These are phyloP conservation scores for Anaspis maculata DNA, from an alignment of 2,888 invertebrate species.

Conservation along the genomic window DNA sequence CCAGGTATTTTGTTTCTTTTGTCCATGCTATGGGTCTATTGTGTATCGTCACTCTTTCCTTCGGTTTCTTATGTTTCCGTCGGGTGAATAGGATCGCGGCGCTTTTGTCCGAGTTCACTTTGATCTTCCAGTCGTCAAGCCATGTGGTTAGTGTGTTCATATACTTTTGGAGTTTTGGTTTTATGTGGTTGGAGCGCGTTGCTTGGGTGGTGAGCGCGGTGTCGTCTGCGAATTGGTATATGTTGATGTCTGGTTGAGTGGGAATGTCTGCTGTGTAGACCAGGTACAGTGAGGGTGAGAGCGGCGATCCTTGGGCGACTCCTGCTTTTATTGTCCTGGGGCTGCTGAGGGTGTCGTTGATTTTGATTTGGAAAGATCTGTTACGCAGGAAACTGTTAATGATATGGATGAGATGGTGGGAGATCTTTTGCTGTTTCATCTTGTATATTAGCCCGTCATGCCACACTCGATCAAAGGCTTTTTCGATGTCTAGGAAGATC, in stretches of 20 bases:
- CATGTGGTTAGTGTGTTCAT: conserved; percentile 1
- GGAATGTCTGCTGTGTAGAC: conserved; percentile 14
- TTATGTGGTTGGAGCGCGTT: background rate
- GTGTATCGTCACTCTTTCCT: conserved; percentile 1
- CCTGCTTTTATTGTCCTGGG: conserved; percentile 18
- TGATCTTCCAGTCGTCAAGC: conserved; percentile 6
- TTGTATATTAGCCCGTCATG: conserved; percentile 23
- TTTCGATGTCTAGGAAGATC: too few species aligned
- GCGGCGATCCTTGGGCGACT: conserved; percentile 24
- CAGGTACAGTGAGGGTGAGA: conserved; percentile 19
- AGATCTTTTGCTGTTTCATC: conserved; percentile 16
- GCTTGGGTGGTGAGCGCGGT: conserved; percentile 3
- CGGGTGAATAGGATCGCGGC: conserved; percentile 1
- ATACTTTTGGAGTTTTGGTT: conserved; percentile 1
- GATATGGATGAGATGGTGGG: conserved; percentile 17
- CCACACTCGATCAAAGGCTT: too few species aligned
- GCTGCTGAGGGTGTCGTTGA: conserved; percentile 11
- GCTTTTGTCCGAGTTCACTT: conserved; percentile 5
- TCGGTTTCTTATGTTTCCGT: background rate
- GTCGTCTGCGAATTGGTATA: conserved; percentile 11
- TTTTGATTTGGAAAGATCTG: conserved; percentile 18
- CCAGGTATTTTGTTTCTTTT: conserved; percentile 4
- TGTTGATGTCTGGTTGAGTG: background rate
- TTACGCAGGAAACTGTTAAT: conserved; percentile 20
- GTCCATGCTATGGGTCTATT: background rate